Evolutionary conservation across 2,113 vertebrate species (phyloP), one percentile per base, ranked within the genome.

Genomic region (Calypte anna): DNA sequence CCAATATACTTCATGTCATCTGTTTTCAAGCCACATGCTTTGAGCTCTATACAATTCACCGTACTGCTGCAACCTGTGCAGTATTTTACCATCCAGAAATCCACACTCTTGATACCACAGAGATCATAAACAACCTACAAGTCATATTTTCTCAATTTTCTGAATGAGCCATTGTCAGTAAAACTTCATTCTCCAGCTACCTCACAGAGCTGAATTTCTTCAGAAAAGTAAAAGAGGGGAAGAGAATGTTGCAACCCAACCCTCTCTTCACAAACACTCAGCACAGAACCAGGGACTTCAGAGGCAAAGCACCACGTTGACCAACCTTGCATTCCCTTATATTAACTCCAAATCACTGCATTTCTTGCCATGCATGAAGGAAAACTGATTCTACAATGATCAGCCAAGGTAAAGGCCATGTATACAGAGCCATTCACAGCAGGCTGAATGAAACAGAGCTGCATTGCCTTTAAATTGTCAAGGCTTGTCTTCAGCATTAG

Each of bases 351-450:
- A 57, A 53, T n/a, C 48, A 33, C 36, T 22, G 19, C 28, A 12
- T 54, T 75, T 84, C 50, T 81, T 50, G 25, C 30, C 2, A 1
- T 14, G 23, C 3, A 0, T 19, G 28, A 80, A 70, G 43, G 69
- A 77, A 91, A 70, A 38, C 24, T 48, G 17, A 55, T 16, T 51
- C 43, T 50, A 3, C 1, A 57, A 28, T 0, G 3, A 86, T 30
- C 21, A 76, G 23, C 21, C n/a, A 43, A 53, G 57, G 36, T 10
- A 61, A 67, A 48, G 0, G 1, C 25, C 0, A 0, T 1, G 22
- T 10, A 17, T 7, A 28, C 24, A 1, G 10, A 81, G 21, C 53
- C 44, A 48, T 9, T 48, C 33, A 24, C 33, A 66, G 73, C 7
- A 40, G 36, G 46, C 36, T 44, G 61, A 76, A 64, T 24, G 2